Base-by-base conservation (phyloP, 2,888 invertebrate genomes). In the Thera obeliscata region DNA sequence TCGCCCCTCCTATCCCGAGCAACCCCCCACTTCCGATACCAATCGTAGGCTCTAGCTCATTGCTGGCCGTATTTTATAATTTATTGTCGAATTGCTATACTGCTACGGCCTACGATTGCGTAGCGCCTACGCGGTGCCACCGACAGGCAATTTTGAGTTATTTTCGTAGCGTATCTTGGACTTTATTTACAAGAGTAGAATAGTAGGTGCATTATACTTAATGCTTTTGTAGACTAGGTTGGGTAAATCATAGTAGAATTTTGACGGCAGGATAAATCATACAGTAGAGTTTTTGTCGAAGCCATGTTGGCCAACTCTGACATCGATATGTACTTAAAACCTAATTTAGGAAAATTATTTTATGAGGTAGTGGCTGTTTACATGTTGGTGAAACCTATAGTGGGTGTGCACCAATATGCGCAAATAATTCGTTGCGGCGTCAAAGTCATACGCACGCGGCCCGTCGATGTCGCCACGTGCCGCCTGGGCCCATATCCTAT, bases 21-120 rank as follows among this genome's bases (percentile, higher is more conserved):
- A 77, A 81, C 83, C 78, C 86, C 88, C 83, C 75, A 78, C 89
- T 89, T 92, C 92, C 93, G 91, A 87, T 88, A 87, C 87, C 92
- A 91, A 92, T 93, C 89, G 89, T 76, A 79, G 80, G 82, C 85
- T 85, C 82, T 64, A 85, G 82, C 69, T 82, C 81, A 83, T 78
- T 82, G 78, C 68, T 71, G 62, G 64, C 76, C 75, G 80, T 87
- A 84, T 86, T 88, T 87, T 87, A 86, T 88, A 87, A 91, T 88
- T 89, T 89, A 91, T 89, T 83, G 87, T 79, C 74, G 87, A 80
- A 75, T 72, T 72, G 81, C 77, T 81, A 82, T 81, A 80, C 82
- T 55, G 12, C 61, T 57, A 61, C 22, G 6, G 62, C 35, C 61
- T 61, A 52, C 58, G 60, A 56, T 63, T 57, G 52, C 58, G 59